These are phyloP conservation scores for Petrolisthes cinctipes DNA, from an alignment of 2,888 invertebrate species.

Conservation along the genomic window DNA sequence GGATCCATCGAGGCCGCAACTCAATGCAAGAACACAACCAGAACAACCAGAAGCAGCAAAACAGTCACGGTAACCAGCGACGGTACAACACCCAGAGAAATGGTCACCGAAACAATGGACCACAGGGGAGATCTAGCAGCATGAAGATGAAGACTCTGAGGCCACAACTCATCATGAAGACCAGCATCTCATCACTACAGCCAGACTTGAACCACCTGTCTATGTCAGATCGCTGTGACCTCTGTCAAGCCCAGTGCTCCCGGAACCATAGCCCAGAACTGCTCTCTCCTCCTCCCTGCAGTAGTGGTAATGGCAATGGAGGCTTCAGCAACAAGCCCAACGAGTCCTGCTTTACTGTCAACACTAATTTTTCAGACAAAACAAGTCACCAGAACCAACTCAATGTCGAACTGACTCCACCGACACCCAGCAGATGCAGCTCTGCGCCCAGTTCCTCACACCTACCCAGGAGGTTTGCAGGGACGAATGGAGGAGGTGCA, in stretches of 20 bases:
- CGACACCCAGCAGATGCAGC: slow-evolving; percentile 29
- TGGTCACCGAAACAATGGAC: slow-evolving; percentile 19
- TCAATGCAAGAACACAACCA: slow-evolving; percentile 41
- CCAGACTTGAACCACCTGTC: slow-evolving; percentile 46
- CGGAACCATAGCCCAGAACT: slow-evolving; percentile 39
- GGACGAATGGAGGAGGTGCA: background rate
- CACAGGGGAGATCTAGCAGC: slow-evolving; percentile 19
- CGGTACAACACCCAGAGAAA: slow-evolving; percentile 29
- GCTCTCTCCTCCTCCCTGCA: slow-evolving; percentile 35
- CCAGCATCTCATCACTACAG: slow-evolving; percentile 39
- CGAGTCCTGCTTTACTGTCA: slow-evolving; percentile 50
- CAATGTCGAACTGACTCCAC: slow-evolving; percentile 1
- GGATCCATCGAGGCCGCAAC: slow-evolving; percentile 84
- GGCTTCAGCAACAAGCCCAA: slow-evolving; percentile 30
- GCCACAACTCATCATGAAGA: slow-evolving; percentile 52
- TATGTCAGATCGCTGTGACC: slow-evolving; percentile 37
- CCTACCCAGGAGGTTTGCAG: slow-evolving; percentile 2
- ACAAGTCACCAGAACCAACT: slow-evolving; percentile 37
- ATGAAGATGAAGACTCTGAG: slow-evolving; percentile 48
- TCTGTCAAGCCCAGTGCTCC: slow-evolving; percentile 41
- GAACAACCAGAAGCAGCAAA: slow-evolving; percentile 10
- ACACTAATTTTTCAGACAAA: slow-evolving; percentile 42
- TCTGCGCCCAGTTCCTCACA: slow-evolving; percentile 15
- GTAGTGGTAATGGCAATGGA: slow-evolving; percentile 23
- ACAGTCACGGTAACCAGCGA: slow-evolving; percentile 14